A percentile compares a stretch with the other conserved stretches of the same genome.
phyloP scores from a whole-genome alignment of 1,140 invertebrate species.

The Argopecten irradians region DNA sequence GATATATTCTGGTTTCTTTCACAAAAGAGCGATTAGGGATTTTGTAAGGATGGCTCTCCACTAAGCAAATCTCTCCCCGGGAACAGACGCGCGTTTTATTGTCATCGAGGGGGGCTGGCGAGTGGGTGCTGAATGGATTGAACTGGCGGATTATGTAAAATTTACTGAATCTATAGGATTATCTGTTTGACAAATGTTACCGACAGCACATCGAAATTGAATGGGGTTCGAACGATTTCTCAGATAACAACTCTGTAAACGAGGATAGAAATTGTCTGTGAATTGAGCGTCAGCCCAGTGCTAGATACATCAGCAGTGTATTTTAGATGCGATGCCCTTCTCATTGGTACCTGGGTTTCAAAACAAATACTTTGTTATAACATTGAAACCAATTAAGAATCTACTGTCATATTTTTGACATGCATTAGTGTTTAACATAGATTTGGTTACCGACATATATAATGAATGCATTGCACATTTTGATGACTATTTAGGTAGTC shows the following conservation, averaged over 20 bases:
- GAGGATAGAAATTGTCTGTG: too few species aligned
- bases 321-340: too few species aligned
- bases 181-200: conserved; percentile 4
- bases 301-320: too few species aligned
- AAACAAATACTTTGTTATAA: too few species aligned
- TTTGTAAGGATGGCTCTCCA: background rate
- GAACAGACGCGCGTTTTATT: background rate
- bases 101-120: background rate
- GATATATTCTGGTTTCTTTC: conserved; percentile 2
- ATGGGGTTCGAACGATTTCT: background rate
- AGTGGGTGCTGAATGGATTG: conserved; percentile 14
- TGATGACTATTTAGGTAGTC: too few species aligned
- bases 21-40: background rate
- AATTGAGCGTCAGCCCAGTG: too few species aligned
- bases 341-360: too few species aligned
- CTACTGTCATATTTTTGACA: too few species aligned
- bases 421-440: too few species aligned
- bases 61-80: background rate
- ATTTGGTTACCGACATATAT: too few species aligned
- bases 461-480: too few species aligned
- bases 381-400: too few species aligned
- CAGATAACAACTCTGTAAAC: background rate
- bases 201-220: background rate
- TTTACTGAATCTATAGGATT: conserved; percentile 12
- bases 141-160: background rate